Conservation (phyloP, 2,888 invertebrate species). For the Cryptocheilus praepositus region DNA sequence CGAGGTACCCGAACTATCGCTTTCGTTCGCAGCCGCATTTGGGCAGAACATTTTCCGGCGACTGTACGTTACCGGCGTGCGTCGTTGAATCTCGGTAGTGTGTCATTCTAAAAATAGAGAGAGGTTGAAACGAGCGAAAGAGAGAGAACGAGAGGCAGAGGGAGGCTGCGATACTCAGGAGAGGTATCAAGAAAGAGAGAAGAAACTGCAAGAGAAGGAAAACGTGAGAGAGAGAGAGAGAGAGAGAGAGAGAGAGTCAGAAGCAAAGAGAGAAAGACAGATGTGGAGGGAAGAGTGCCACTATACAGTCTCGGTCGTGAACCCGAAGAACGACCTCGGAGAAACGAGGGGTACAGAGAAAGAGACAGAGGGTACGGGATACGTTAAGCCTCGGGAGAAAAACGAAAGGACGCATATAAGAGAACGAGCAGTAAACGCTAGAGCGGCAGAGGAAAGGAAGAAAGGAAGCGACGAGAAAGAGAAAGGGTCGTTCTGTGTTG, state of each 20-base stretch:
- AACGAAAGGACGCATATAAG: conserved; percentile 13
- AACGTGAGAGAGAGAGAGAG: conserved; percentile 52
- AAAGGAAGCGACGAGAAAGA: conserved; percentile 18
- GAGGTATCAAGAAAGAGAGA: conserved; percentile 14
- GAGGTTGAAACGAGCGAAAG: conserved; percentile 45
- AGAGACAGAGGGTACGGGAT: conserved; percentile 19
- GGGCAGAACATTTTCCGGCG: conserved; percentile 59
- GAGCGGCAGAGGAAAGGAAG: conserved; percentile 2
- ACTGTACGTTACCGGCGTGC: conserved; percentile 46
- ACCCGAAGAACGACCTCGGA: conserved; percentile 65
- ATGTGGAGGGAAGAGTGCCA: conserved; percentile 37
- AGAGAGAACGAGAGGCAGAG: conserved; percentile 14
- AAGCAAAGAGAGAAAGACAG: conserved; percentile 53
- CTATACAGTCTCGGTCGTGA: conserved; percentile 65
- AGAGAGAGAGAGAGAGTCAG: conserved; percentile 48
- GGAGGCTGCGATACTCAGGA: neutral
- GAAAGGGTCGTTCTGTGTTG: conserved; percentile 6
- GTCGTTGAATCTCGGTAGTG: conserved; percentile 70
- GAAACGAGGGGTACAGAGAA: conserved; percentile 42
- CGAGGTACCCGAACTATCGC: conserved; percentile 6
- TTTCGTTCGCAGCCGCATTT: conserved; percentile 55
- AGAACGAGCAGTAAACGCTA: conserved; percentile 11
- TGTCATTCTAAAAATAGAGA: conserved; percentile 72
- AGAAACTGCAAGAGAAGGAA: conserved; percentile 31
- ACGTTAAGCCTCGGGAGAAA: conserved; percentile 12